Evolutionary conservation across 2,797 vertebrate genomes (phyloP).

Genomic region (Eurystomus glaucurus): DNA sequence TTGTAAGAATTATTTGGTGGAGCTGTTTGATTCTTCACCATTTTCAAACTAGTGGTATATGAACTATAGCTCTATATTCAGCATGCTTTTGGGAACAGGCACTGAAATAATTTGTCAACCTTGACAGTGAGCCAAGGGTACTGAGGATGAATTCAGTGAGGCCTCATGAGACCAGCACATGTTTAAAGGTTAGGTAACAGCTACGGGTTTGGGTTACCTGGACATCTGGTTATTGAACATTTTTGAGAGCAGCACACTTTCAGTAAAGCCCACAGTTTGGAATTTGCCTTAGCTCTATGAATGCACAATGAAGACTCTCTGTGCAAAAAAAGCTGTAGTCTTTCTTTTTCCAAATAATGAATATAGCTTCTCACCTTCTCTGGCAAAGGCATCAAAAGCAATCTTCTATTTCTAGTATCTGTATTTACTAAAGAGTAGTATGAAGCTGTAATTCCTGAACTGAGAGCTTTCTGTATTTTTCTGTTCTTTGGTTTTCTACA

Average conservation of each 20-base stretch:
- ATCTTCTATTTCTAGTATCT: not conserved
- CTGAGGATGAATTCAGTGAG: not conserved
- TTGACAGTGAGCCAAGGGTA: not conserved
- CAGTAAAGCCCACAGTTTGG: not conserved
- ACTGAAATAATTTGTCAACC: not conserved
- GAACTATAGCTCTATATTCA: not conserved
- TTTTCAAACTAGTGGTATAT: not conserved
- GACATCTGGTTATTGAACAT: not conserved
- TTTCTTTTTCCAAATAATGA: not conserved
- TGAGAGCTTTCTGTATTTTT: not conserved
- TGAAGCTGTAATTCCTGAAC: not conserved
- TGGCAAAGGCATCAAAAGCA: not conserved
- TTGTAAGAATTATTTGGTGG: not conserved
- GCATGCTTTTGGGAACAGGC: not conserved
- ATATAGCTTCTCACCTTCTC: not conserved
- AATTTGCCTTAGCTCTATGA: not conserved
- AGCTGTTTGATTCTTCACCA: not conserved
- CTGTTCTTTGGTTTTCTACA: constrained; percentile 1
- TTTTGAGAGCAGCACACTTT: not conserved
- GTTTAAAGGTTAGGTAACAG: not conserved
- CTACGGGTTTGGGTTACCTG: not conserved
- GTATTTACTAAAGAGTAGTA: not conserved
- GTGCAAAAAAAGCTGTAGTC: not conserved
- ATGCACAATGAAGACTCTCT: not conserved
- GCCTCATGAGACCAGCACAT: not conserved